Evolutionary conservation across 2,888 invertebrate genomes (phyloP).

Genomic region (Meandrusa payeni): DNA sequence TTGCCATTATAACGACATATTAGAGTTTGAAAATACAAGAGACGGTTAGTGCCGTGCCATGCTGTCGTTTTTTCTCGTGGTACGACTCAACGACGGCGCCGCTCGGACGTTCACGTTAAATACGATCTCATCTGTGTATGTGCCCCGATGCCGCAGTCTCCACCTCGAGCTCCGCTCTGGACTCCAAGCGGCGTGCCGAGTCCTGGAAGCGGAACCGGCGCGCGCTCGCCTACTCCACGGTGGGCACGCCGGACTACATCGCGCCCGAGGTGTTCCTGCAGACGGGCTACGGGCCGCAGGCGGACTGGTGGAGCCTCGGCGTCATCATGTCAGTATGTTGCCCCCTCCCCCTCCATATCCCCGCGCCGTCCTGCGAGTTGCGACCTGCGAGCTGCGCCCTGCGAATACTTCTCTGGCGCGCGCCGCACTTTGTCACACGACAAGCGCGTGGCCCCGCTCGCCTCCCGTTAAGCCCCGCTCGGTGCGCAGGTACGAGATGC

Average conservation of each 20-base stretch:
- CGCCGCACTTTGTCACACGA: no score
- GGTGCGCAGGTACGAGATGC: slow-evolving; percentile 96
- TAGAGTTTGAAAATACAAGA: no score
- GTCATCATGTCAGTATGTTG: slow-evolving; percentile 98
- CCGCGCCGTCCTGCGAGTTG: no score
- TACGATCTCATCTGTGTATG: not conserved
- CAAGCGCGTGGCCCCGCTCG: no score
- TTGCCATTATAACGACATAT: no score
- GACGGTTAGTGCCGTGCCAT: no score
- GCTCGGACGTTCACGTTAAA: no score
- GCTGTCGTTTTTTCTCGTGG: no score
- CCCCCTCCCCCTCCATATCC: not conserved
- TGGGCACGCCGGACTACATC: slow-evolving; percentile 99
- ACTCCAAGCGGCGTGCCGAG: slow-evolving; percentile 98
- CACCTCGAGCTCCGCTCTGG: slow-evolving; percentile 85
- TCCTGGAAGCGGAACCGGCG: slow-evolving; percentile 99
- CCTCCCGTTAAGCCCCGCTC: no score
- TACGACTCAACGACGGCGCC: no score
- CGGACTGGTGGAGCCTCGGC: slow-evolving; percentile 99
- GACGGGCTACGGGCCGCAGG: slow-evolving; percentile 98
- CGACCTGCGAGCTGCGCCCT: no score
- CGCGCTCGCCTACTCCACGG: slow-evolving; percentile 95
- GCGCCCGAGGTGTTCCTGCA: slow-evolving; percentile 99
- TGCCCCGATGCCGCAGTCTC: slow-evolving; percentile 47
- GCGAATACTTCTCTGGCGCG: no score